Percentiles rank a stretch among this genome's conserved stretches.
Evolutionary conservation across 2,888 invertebrate species (phyloP).

Genomic region (Tetrapedia diversipes): DNA sequence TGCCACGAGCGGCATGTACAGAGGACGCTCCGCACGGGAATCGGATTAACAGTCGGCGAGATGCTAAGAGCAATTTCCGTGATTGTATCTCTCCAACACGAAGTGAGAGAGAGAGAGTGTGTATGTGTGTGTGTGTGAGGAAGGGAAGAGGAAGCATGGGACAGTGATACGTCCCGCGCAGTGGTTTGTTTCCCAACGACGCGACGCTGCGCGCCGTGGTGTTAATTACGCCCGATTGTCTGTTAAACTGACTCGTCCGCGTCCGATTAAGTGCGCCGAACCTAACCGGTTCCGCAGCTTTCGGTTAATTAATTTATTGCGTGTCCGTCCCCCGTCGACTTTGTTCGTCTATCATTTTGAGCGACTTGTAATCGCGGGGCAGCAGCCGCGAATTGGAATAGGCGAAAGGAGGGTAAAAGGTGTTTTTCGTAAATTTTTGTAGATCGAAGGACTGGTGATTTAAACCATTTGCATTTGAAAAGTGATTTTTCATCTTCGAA

Average conservation of each 20-base stretch:
- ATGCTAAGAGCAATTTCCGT: constrained; percentile 73
- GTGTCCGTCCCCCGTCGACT: constrained; percentile 5
- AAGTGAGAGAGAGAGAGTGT: no score
- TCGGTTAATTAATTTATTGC: constrained; percentile 52
- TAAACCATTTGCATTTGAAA: no score
- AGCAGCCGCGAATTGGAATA: background rate
- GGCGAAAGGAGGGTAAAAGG: no score
- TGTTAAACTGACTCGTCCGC: constrained; percentile 57
- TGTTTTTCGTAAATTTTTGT: no score
- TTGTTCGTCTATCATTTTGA: background rate
- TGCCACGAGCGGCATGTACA: constrained; percentile 27
- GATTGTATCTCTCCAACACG: constrained; percentile 65
- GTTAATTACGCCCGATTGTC: constrained; percentile 68
- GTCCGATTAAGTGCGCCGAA: constrained; percentile 46
- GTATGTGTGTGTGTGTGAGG: no score
- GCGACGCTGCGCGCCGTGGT: constrained; percentile 43
- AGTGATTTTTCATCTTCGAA: no score
- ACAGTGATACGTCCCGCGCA: constrained; percentile 54
- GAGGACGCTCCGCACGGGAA: constrained; percentile 57
- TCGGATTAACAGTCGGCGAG: constrained; percentile 69
- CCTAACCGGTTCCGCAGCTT: constrained; percentile 41
- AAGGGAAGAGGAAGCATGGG: constrained; percentile 45
- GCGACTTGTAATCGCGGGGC: background rate
- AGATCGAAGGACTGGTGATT: no score
- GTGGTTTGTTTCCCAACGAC: constrained; percentile 56